These are phyloP conservation scores for Lerista edwardsae DNA, from an alignment of 2,797 vertebrate species.

Conservation along the genomic window DNA sequence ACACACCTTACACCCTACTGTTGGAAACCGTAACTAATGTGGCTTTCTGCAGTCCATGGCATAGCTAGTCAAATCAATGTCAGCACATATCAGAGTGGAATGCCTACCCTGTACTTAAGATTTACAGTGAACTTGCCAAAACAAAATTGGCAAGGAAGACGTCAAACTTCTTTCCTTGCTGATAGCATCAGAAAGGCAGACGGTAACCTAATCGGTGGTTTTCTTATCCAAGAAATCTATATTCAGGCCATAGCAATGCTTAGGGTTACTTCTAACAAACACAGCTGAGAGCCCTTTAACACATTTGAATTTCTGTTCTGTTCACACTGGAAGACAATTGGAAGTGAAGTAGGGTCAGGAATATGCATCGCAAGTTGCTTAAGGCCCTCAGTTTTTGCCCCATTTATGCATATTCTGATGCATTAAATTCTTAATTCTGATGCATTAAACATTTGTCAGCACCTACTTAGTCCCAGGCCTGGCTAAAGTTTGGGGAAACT, in stretches of 20 bases:
- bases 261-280: neutral
- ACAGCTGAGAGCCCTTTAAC: neutral
- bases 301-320: neutral
- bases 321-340: neutral
- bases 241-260: neutral
- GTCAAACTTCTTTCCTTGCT: constrained; percentile 54
- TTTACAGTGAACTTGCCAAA: constrained; percentile 67
- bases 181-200: constrained; percentile 70
- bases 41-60: constrained; percentile 80
- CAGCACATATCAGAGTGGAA: constrained; percentile 84
- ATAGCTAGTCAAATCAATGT: constrained; percentile 89
- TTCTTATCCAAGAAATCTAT: constrained; percentile 56
- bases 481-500: too few relatives aligned
- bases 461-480: too few relatives aligned
- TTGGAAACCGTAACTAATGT: constrained; percentile 62
- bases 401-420: too few relatives aligned
- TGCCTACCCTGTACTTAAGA: constrained; percentile 73
- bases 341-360: neutral
- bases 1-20: constrained; percentile 34
- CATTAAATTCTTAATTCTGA: too few relatives aligned
- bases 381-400: too few relatives aligned
- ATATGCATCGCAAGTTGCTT: neutral
- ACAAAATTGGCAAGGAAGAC: constrained; percentile 75
- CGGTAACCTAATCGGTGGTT: constrained; percentile 57
- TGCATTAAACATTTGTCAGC: too few relatives aligned